Conservation (phyloP, 2,797 vertebrate genomes). For the Austrolebias charrua region DNA sequence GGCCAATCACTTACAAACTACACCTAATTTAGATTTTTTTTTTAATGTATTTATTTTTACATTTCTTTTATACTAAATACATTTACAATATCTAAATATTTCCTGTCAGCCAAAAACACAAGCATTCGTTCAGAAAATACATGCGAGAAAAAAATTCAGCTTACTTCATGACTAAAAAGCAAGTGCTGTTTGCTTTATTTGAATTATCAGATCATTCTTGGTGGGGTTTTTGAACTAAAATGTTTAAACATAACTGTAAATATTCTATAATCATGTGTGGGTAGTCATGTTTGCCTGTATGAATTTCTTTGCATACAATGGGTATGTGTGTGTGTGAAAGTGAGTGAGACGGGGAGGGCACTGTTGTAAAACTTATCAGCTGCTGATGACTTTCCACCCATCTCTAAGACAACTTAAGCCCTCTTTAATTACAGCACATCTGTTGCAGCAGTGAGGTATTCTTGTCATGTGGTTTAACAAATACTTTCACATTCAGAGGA, state of each 20-base stretch:
- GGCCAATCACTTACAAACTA: too few relatives aligned
- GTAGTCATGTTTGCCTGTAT: conserved; percentile 1
- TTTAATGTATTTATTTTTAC: neutral
- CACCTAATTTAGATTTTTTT: neutral
- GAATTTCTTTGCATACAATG: neutral
- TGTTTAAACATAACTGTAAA: conserved; percentile 16
- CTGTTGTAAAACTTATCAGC: conserved; percentile 80
- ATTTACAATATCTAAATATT: neutral
- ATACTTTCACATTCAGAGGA: conserved; percentile 83
- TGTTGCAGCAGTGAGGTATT: conserved; percentile 82
- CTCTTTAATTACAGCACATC: conserved; percentile 86
- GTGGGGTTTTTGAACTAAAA: conserved; percentile 27
- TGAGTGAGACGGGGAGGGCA: conserved; percentile 50
- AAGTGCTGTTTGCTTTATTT: too few relatives aligned
- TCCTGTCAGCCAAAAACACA: too few relatives aligned
- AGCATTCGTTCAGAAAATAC: too few relatives aligned
- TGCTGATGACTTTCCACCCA: conserved; percentile 78
- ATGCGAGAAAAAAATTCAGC: too few relatives aligned
- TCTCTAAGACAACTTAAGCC: conserved; percentile 84
- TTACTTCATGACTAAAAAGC: too few relatives aligned
- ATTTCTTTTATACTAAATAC: neutral
- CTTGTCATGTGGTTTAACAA: conserved; percentile 84
- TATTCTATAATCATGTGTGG: conserved; percentile 20
- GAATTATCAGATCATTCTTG: neutral
- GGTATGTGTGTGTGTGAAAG: conserved; percentile 28